Conservation (phyloP, 1,140 invertebrate genomes). For the Gonatopus flavifemur region DNA sequence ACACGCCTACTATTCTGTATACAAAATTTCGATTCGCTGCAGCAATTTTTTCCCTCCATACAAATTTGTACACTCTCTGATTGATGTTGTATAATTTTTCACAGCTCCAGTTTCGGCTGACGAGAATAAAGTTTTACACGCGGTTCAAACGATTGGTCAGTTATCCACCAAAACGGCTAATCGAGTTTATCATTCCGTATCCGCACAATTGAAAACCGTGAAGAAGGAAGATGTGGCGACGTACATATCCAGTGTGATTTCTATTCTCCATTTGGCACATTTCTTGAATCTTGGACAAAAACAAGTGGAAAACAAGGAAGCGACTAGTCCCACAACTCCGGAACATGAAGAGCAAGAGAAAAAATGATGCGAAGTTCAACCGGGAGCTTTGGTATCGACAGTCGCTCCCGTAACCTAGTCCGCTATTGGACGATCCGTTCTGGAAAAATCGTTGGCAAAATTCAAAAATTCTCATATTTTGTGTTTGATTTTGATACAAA, state of each 20-base stretch:
- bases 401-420: not conserved
- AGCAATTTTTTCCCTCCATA: no score
- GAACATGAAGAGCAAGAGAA: not conserved
- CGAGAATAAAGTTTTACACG: slow-evolving; percentile 70
- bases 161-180: slow-evolving; percentile 72
- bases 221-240: slow-evolving; percentile 66
- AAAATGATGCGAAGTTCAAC: not conserved
- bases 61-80: no score
- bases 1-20: no score
- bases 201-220: slow-evolving; percentile 65
- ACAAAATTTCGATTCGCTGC: no score
- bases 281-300: slow-evolving; percentile 55
- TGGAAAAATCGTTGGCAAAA: no score
- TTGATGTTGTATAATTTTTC: no score
- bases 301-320: slow-evolving; percentile 4
- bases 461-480: no score
- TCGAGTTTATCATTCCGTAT: slow-evolving; percentile 70
- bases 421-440: no score
- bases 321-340: slow-evolving; percentile 1
- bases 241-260: slow-evolving; percentile 67
- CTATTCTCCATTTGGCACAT: slow-evolving; percentile 67
- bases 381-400: not conserved
- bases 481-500: no score
- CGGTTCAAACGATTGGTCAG: slow-evolving; percentile 72
- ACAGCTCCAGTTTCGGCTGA: slow-evolving; percentile 62